Evolutionary conservation across 2,888 invertebrate genomes (phyloP).

Genomic region (Acanthacorydalis orientalis): DNA sequence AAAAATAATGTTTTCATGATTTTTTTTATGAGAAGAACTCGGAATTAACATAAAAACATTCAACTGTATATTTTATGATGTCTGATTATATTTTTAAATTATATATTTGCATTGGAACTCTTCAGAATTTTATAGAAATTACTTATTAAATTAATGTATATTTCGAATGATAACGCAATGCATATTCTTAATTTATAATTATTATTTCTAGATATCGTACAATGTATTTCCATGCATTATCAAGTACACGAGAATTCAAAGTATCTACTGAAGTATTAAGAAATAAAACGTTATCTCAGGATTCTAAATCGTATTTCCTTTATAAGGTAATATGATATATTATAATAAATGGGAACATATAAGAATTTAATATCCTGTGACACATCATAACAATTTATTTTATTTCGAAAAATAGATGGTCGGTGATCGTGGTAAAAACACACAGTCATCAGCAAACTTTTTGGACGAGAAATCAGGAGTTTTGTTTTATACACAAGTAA

Average conservation of each 20-base stretch:
- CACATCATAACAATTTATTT: conserved; percentile 9
- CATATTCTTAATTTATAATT: background rate
- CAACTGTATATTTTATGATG: background rate
- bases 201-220: conserved; percentile 37
- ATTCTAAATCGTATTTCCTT: conserved; percentile 46
- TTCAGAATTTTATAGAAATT: too few relatives aligned
- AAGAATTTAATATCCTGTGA: conserved; percentile 4
- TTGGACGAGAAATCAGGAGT: conserved; percentile 51
- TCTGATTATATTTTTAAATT: too few relatives aligned
- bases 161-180: too few relatives aligned
- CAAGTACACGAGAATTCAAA: conserved; percentile 63
- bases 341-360: background rate
- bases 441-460: conserved; percentile 58
- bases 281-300: conserved; percentile 53
- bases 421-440: conserved; percentile 51
- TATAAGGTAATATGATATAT: conserved; percentile 38
- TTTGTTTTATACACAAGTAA: conserved; percentile 61
- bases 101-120: too few relatives aligned
- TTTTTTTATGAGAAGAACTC: background rate
- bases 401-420: conserved; percentile 31
- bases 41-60: background rate
- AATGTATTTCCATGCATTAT: conserved; percentile 68
- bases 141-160: too few relatives aligned
- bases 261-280: conserved; percentile 56
- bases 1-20: conserved; percentile 11